Percentiles rank a stretch among this genome's conserved stretches.
Evolutionary conservation across 1,140 invertebrate species (phyloP).

Genomic region (Cylas formicarius): DNA sequence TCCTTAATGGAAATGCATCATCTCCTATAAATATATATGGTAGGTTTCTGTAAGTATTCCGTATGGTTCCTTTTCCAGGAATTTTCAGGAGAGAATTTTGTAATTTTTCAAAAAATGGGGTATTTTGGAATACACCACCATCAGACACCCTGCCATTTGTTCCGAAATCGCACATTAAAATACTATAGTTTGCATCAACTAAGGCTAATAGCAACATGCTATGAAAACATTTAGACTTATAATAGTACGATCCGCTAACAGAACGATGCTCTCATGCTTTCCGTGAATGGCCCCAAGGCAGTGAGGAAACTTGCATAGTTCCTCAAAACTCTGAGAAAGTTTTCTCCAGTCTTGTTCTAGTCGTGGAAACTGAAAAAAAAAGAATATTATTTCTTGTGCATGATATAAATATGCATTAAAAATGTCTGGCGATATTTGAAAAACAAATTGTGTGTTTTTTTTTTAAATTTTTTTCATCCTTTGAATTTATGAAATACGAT

Average conservation of each 20-base stretch:
- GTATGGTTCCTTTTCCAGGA: slow-evolving; percentile 22
- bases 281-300: slow-evolving; percentile 26
- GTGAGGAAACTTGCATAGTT: slow-evolving; percentile 32
- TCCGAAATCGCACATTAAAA: slow-evolving; percentile 39
- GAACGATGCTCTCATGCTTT: slow-evolving; percentile 29
- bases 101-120: slow-evolving; percentile 22
- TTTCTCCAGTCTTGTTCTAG: no score
- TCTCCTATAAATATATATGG: slow-evolving; percentile 38
- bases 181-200: slow-evolving; percentile 23
- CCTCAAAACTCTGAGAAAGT: no score
- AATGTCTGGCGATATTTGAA: no score
- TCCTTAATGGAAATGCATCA: slow-evolving; percentile 38
- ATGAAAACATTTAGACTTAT: slow-evolving; percentile 29
- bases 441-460: no score
- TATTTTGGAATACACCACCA: slow-evolving; percentile 26
- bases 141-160: slow-evolving; percentile 34
- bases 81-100: slow-evolving; percentile 28
- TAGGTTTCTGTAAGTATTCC: slow-evolving; percentile 19
- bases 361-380: no score
- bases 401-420: no score
- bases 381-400: no score
- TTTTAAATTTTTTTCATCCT: no score
- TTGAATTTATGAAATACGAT: no score
- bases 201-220: slow-evolving; percentile 25
- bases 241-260: slow-evolving; percentile 25